Evolutionary conservation across 2,888 invertebrate genomes (phyloP).

Genomic region (Lepeophtheirus nordmannii): DNA sequence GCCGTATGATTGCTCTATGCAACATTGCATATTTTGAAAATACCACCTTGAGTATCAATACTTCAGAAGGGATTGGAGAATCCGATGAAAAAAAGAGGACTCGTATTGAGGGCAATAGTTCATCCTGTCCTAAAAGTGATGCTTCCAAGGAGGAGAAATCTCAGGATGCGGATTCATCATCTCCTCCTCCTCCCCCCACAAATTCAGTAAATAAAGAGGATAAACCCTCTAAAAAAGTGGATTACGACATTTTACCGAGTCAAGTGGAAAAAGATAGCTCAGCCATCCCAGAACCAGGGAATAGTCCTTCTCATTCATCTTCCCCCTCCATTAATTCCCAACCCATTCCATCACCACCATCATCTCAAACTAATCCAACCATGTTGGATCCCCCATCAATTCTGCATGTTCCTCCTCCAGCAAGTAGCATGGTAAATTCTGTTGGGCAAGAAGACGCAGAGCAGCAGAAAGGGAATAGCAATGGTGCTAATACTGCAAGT

Average conservation of each 20-base stretch:
- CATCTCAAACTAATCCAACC: background rate
- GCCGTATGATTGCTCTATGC: conserved; percentile 20
- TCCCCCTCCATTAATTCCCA: too few species aligned
- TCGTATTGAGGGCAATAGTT: background rate
- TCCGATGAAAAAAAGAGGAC: background rate
- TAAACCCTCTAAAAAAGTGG: background rate
- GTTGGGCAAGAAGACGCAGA: conserved; percentile 1
- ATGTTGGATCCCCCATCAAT: conserved; percentile 17
- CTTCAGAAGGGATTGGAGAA: background rate
- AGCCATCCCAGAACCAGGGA: too few species aligned
- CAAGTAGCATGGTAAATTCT: background rate
- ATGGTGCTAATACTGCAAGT: background rate
- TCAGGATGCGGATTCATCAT: background rate
- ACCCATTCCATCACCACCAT: background rate
- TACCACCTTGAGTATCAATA: background rate
- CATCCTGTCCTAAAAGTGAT: background rate
- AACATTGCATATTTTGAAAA: conserved; percentile 5
- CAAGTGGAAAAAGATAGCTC: too few species aligned
- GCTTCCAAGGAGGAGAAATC: background rate
- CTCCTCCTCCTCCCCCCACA: background rate
- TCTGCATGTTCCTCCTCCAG: conserved; percentile 10
- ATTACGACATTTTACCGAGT: background rate
- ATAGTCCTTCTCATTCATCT: too few species aligned
- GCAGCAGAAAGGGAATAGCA: background rate
- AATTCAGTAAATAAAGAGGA: background rate